phyloP scores from a whole-genome alignment of 2,113 vertebrate species.

The Sinocyclocheilus grahami region DNA sequence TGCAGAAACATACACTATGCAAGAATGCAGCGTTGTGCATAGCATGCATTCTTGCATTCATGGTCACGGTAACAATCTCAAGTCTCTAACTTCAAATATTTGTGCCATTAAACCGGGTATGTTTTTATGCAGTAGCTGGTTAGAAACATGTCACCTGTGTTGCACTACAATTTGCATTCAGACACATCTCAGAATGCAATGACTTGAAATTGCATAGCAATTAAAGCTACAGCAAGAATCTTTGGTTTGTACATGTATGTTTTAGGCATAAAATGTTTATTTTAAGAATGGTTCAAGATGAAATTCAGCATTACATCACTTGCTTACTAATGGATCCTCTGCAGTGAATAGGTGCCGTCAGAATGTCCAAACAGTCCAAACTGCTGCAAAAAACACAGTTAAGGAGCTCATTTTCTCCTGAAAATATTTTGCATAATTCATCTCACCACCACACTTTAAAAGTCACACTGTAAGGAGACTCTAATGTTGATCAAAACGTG shows the following conservation, averaged over 20 bases:
- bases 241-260: background rate
- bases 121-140: background rate
- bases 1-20: background rate
- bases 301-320: no score
- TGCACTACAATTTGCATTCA: background rate
- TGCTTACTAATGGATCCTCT: no score
- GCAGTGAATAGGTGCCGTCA: no score
- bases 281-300: background rate
- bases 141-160: background rate
- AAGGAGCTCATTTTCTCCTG: background rate
- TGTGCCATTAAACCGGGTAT: no score
- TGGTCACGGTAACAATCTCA: no score
- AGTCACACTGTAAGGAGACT: background rate
- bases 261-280: background rate
- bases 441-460: background rate
- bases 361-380: no score
- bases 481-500: constrained; percentile 19
- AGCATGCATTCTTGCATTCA: background rate
- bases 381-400: background rate
- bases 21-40: background rate
- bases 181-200: background rate
- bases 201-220: background rate
- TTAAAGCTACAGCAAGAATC: background rate
- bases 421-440: background rate
- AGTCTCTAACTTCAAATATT: no score